Evolutionary conservation across 2,888 invertebrate species (phyloP).

Genomic region (Monoplex corrugatus): DNA sequence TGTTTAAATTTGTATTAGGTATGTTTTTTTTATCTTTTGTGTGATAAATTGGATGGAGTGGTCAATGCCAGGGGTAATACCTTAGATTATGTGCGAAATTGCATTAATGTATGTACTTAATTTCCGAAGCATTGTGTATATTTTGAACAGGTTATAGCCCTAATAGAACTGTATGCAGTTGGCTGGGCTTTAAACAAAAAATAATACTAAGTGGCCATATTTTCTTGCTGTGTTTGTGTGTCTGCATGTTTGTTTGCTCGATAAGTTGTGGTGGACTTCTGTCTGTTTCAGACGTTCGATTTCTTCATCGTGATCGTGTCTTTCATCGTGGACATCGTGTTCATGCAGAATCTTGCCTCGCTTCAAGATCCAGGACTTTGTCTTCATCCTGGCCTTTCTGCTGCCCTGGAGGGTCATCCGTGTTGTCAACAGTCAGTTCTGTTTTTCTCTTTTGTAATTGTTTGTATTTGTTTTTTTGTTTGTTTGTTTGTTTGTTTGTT

Average conservation of each 20-base stretch:
- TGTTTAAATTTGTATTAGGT: no score
- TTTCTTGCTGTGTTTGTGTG: constrained; percentile 2
- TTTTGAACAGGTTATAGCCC: no score
- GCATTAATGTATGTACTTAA: no score
- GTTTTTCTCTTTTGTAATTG: neutral
- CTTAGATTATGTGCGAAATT: no score
- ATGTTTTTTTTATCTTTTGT: no score
- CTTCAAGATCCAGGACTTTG: constrained; percentile 77
- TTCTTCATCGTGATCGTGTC: constrained; percentile 76
- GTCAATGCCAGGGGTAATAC: no score
- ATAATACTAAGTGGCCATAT: no score
- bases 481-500: neutral
- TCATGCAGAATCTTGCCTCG: constrained; percentile 75
- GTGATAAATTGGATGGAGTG: no score
- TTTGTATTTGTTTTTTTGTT: neutral
- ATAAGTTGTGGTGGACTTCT: neutral
- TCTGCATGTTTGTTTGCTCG: neutral
- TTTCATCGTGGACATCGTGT: constrained; percentile 75
- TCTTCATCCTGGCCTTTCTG: constrained; percentile 77
- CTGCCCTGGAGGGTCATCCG: constrained; percentile 80
- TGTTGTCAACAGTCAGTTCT: constrained; percentile 78
- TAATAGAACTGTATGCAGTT: no score
- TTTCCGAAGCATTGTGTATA: no score
- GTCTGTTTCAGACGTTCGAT: constrained; percentile 76
- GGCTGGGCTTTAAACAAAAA: no score